A percentile compares a stretch with the other conserved stretches of the same genome.
Conservation (phyloP, 2,113 vertebrate genomes). For the Elephantulus edwardii region DNA sequence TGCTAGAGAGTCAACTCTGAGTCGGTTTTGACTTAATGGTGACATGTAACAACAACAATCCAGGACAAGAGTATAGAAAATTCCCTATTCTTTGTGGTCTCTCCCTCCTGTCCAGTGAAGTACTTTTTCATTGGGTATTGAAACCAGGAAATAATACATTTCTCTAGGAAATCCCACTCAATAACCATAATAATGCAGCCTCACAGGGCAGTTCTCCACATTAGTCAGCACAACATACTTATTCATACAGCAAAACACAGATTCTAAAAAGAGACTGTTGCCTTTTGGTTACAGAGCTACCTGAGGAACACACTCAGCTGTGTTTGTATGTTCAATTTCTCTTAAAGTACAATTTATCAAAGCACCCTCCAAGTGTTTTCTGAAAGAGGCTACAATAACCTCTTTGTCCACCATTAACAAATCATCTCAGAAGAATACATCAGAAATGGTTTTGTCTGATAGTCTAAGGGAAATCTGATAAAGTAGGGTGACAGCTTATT, state of each 20-base stretch:
- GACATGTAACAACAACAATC: too few relatives aligned
- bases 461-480: neutral
- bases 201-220: neutral
- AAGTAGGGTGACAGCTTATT: neutral
- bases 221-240: neutral
- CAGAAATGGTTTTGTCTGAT: neutral
- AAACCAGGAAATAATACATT: neutral
- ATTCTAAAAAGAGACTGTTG: neutral
- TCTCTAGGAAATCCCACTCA: neutral
- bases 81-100: too few relatives aligned
- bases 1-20: too few relatives aligned
- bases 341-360: neutral
- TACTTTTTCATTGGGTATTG: too few relatives aligned
- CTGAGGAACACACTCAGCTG: neutral
- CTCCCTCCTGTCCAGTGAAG: too few relatives aligned
- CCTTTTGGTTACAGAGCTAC: neutral
- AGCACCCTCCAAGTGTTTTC: neutral
- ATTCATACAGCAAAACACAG: neutral
- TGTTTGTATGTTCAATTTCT: neutral
- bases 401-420: neutral
- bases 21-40: too few relatives aligned
- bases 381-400: neutral
- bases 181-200: neutral
- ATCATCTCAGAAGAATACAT: neutral
- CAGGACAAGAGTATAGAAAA: neutral